Base-by-base conservation (phyloP, 1,140 invertebrate genomes). In the Cataglyphis hispanica region DNA sequence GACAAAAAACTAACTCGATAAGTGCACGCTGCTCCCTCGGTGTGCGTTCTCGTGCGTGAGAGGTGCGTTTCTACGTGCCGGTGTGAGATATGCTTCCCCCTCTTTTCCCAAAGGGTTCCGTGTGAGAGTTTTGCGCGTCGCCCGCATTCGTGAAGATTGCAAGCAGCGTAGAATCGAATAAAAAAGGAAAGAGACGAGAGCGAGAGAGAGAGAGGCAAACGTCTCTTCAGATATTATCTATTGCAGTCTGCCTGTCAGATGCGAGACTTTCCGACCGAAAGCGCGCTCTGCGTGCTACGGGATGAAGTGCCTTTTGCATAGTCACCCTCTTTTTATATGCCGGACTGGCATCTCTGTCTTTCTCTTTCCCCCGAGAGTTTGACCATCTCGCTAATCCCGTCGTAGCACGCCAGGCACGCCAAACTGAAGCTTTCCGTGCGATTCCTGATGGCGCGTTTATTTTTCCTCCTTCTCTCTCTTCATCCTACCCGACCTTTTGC, bases 1-100 rank as follows among this genome's bases (percentile, higher is more conserved):
- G 94, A 94, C 94, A 94, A 93, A 94, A 94, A 95, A 95, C 91
- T 93, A 94, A 92, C 89, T 91, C 92, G 89, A 93, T 92, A 93
- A 94, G 90, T 90, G 90, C 89, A 90, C 87, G 86, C 90, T 85
- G 77, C 76, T 89, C 67, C 67, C 5, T 78, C 61, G 58, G 75
- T 72, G 64, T 80, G 56, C 58, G 50, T 74, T 46, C 31, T 8
- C 25, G 37, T 70, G 50, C 40, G 53, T 58, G 43, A 53, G 53
- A 22, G 46, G 4, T 43, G n/a, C 50, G 43, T 85, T 75, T 56
- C 67, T 31, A 27, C 72, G 66, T 53, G 50, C 70, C 2, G n/a
- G 34, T n/a, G 11, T 34, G 83, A 76, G 60, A 84, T 50, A 31
- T 6, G 43, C 19, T 19, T 27, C 53, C 77, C 25, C 50, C 37